Percentiles rank a stretch among this genome's conserved stretches.
phyloP scores from a whole-genome alignment of 1,140 invertebrate species.

The Camponotus floridanus region DNA sequence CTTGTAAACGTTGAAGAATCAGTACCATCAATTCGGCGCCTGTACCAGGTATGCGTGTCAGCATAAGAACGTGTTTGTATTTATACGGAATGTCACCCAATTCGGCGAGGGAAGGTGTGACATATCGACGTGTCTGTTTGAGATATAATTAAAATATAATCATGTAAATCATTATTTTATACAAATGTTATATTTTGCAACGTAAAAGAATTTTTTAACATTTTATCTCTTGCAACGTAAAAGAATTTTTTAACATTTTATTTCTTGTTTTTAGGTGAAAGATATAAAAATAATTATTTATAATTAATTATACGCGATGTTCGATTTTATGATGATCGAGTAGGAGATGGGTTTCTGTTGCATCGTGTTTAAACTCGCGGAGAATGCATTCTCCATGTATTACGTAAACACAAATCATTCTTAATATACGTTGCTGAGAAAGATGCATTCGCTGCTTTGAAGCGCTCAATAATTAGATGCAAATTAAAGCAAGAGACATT shows the following conservation, averaged over 20 bases:
- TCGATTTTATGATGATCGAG: neutral
- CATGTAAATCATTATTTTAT: neutral
- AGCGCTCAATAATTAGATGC: neutral
- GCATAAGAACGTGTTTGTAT: constrained; percentile 87
- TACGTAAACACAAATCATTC: constrained; percentile 24
- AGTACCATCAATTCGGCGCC: constrained; percentile 89
- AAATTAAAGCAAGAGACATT: neutral
- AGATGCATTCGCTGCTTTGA: neutral
- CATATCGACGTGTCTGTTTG: constrained; percentile 76
- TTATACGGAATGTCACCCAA: constrained; percentile 84
- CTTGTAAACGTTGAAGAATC: constrained; percentile 88
- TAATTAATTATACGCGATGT: constrained; percentile 7
- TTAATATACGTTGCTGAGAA: neutral
- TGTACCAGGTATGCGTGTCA: constrained; percentile 89
- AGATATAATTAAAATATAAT: constrained; percentile 29
- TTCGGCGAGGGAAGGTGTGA: constrained; percentile 87
- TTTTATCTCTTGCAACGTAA: neutral
- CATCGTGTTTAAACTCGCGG: neutral
- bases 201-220: neutral
- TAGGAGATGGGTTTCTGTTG: constrained; percentile 55
- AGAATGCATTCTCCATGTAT: constrained; percentile 7
- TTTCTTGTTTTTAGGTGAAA: neutral
- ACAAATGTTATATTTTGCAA: neutral
- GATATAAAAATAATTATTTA: neutral
- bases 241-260: neutral